Evolutionary conservation across 2,113 vertebrate genomes (phyloP).

Genomic region (Anas platyrhynchos): DNA sequence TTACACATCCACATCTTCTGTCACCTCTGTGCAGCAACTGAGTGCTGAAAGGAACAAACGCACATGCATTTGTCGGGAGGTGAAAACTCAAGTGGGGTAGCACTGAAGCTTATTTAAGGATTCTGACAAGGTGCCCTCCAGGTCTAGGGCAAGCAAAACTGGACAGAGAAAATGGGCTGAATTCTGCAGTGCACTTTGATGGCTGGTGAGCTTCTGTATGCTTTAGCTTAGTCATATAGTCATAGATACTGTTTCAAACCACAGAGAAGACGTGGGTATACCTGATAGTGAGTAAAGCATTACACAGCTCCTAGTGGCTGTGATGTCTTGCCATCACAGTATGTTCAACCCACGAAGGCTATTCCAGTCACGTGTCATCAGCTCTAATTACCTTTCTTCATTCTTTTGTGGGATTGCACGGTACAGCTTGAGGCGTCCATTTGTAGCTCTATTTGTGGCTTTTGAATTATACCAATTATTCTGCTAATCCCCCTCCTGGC

Average conservation of each 20-base stretch:
- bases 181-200: neutral
- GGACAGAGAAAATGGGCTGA: neutral
- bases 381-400: neutral
- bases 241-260: neutral
- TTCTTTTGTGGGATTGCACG: neutral
- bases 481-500: neutral
- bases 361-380: constrained; percentile 18
- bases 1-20: neutral
- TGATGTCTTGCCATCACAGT: neutral
- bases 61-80: neutral
- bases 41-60: neutral
- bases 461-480: neutral
- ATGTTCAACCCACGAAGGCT: neutral
- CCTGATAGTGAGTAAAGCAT: constrained; percentile 13
- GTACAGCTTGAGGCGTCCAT: neutral
- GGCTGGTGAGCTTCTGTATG: neutral
- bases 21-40: neutral
- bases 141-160: neutral
- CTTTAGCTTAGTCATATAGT: neutral
- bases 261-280: neutral
- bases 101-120: neutral
- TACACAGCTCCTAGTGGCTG: neutral
- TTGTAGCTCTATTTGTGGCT: neutral
- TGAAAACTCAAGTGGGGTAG: neutral
- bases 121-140: neutral